These are phyloP conservation scores for Stichodactyla helianthus DNA, from an alignment of 64 coral and sea anemone species.

Conservation along the genomic window DNA sequence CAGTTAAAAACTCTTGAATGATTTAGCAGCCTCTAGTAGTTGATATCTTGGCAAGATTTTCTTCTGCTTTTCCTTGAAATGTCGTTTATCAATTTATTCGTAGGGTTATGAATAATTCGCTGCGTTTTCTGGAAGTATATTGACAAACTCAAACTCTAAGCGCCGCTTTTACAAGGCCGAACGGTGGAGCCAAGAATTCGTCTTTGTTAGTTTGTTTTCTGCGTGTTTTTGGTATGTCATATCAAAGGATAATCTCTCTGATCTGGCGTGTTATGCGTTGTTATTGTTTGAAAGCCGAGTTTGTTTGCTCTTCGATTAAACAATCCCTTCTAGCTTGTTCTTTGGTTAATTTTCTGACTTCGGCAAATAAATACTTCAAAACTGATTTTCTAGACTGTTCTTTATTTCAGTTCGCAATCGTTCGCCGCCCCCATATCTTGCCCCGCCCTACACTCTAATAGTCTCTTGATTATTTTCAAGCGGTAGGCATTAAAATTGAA, in stretches of 20 bases:
- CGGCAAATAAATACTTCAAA: neutral
- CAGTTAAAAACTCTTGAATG: too few relatives aligned
- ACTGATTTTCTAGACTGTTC: too few relatives aligned
- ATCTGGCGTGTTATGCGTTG: neutral
- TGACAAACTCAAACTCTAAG: neutral
- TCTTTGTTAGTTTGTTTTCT: conserved; percentile 4
- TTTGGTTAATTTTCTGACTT: neutral
- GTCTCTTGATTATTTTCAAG: too few relatives aligned
- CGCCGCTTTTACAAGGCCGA: neutral
- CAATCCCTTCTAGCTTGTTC: neutral
- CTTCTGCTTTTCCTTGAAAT: too few relatives aligned
- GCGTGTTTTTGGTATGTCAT: conserved; percentile 12
- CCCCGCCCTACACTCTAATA: too few relatives aligned
- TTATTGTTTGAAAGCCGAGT: neutral
- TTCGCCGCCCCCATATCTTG: too few relatives aligned
- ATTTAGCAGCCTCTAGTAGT: neutral
- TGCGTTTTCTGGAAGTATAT: too few relatives aligned
- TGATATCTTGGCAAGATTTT: neutral
- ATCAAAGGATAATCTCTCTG: neutral
- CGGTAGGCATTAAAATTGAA: too few relatives aligned
- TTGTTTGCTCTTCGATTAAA: conserved; percentile 22
- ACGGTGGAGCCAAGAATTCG: neutral
- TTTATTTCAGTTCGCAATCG: too few relatives aligned
- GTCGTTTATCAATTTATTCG: too few relatives aligned
- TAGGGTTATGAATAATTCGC: too few relatives aligned